These are phyloP conservation scores for Oostethus manadensis DNA, from an alignment of 2,113 vertebrate genomes.

Conservation along the genomic window DNA sequence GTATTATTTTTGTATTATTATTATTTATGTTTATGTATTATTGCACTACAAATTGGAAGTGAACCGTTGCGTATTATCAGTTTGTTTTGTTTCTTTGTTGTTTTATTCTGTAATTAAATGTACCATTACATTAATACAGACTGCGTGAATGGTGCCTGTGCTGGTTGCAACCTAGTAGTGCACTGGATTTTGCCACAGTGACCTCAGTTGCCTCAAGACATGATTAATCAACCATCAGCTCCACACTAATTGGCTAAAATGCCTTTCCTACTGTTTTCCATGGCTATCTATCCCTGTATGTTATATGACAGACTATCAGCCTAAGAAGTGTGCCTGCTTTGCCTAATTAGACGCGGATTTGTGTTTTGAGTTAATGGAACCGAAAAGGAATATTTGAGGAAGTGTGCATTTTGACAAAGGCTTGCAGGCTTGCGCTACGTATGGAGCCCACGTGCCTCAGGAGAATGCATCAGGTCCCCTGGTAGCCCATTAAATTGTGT, in stretches of 20 bases:
- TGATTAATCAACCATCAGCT: neutral
- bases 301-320: conserved; percentile 16
- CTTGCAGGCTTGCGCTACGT: conserved; percentile 40
- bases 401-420: conserved; percentile 68
- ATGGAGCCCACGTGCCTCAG: conserved; percentile 54
- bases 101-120: no score
- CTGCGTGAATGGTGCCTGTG: no score
- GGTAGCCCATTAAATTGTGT: conserved; percentile 68
- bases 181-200: no score
- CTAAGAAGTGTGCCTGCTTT: conserved; percentile 51
- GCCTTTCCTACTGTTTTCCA: conserved; percentile 16
- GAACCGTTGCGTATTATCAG: no score
- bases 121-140: no score
- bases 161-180: no score
- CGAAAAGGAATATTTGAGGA: conserved; percentile 74
- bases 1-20: no score
- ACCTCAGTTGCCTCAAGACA: neutral
- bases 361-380: conserved; percentile 69
- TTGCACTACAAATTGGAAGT: no score
- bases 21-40: no score
- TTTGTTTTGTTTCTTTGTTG: no score
- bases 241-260: neutral
- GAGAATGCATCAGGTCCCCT: conserved; percentile 60
- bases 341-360: conserved; percentile 67
- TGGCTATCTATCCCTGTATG: conserved; percentile 9